A percentile compares a stretch with the other conserved stretches of the same genome.
phyloP scores from a whole-genome alignment of 2,888 invertebrate species.

The Sesamia inferens region DNA sequence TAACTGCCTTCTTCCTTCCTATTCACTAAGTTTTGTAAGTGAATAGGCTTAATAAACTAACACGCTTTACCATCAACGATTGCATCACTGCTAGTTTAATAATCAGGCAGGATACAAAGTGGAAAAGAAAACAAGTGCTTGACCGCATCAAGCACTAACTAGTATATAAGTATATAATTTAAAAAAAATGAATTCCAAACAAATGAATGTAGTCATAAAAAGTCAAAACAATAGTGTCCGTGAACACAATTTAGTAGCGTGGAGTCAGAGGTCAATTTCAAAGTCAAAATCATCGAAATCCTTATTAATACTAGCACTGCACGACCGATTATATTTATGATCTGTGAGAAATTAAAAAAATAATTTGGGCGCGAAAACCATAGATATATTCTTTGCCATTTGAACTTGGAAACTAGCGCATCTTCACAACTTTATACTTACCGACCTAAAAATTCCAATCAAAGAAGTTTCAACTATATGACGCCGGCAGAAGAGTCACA shows the following conservation, averaged over 20 bases:
- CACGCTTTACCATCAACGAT: too few species aligned
- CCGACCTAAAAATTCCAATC: not conserved
- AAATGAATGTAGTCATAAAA: conserved; percentile 6
- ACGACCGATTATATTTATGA: conserved; percentile 36
- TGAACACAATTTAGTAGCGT: conserved; percentile 24
- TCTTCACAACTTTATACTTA: conserved; percentile 66
- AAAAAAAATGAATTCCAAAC: not conserved
- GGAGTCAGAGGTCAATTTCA: conserved; percentile 39
- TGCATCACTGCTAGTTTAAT: too few species aligned
- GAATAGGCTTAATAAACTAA: too few species aligned
- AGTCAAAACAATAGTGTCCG: conserved; percentile 25
- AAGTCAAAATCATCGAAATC: conserved; percentile 28
- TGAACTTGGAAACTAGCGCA: conserved; percentile 78
- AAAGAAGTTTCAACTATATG: conserved; percentile 57
- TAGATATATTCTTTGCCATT: conserved; percentile 62
- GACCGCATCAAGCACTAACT: too few species aligned
- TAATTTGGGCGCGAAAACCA: conserved; percentile 70
- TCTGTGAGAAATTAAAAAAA: conserved; percentile 68
- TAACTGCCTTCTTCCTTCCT: too few species aligned
- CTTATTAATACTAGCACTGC: conserved; percentile 25
- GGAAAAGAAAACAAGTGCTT: too few species aligned
- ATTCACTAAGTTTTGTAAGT: too few species aligned
- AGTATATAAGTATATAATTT: too few species aligned
- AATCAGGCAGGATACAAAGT: too few species aligned
- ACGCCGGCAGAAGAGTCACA: conserved; percentile 21